Conservation (phyloP, 2,113 vertebrate genomes). For the Odontophorus gujanensis region DNA sequence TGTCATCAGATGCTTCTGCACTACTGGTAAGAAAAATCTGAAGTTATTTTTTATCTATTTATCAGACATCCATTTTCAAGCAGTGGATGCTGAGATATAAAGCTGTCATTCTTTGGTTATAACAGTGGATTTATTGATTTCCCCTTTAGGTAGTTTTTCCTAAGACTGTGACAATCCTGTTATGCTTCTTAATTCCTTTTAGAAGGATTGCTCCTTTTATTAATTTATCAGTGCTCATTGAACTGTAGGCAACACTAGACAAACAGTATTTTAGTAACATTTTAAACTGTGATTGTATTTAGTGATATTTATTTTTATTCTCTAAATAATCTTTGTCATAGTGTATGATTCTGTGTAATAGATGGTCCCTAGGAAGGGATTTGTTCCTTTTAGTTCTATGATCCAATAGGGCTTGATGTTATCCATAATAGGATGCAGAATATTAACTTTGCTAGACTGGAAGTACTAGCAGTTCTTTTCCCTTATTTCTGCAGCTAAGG, state of each 20-base stretch:
- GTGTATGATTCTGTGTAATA: not conserved
- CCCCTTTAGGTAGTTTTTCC: not conserved
- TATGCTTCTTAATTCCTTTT: not conserved
- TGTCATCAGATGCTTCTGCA: not conserved
- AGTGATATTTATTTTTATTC: not conserved
- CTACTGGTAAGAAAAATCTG: not conserved
- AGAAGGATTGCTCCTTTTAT: not conserved
- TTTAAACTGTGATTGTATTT: slow-evolving; percentile 5
- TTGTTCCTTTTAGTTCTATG: not conserved
- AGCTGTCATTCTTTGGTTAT: not conserved
- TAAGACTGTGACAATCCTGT: not conserved
- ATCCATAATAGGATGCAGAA: not conserved
- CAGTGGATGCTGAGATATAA: not conserved
- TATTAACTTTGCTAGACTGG: not conserved
- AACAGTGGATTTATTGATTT: not conserved
- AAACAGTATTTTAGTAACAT: slow-evolving; percentile 1
- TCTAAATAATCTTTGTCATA: slow-evolving; percentile 18
- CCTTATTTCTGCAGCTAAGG: not conserved
- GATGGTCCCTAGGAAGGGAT: not conserved
- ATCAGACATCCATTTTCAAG: not conserved
- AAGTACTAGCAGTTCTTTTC: not conserved
- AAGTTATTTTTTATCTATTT: not conserved
- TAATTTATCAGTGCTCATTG: not conserved
- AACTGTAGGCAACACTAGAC: not conserved
- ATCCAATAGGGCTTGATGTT: not conserved